phyloP scores from a whole-genome alignment of 2,113 vertebrate genomes.

The Tachuris rubrigastra region DNA sequence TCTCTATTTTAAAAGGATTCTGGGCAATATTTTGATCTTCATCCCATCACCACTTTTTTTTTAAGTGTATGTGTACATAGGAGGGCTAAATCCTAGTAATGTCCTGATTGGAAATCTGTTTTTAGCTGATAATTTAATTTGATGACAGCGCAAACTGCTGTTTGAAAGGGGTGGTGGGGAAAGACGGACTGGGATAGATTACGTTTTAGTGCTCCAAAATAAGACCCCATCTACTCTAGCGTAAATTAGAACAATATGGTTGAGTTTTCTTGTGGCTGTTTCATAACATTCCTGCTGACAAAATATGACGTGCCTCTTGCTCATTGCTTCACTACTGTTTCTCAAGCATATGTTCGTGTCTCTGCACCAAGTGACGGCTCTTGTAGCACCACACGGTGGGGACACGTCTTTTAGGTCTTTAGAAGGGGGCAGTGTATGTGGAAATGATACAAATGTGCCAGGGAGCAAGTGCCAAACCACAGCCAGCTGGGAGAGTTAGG shows the following conservation, averaged over 20 bases:
- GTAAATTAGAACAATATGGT: slow-evolving; percentile 34
- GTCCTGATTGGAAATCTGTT: slow-evolving; percentile 28
- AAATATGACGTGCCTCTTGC: slow-evolving; percentile 2
- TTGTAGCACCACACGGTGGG: background rate
- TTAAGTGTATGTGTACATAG: background rate
- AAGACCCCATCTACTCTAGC: background rate
- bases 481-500: background rate
- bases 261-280: slow-evolving; percentile 41
- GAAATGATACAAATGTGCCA: background rate
- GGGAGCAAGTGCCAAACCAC: background rate
- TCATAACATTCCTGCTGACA: slow-evolving; percentile 20
- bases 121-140: slow-evolving; percentile 11
- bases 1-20: background rate
- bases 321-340: slow-evolving; percentile 27
- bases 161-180: background rate
- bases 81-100: background rate
- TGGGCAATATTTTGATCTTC: background rate
- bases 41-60: slow-evolving; percentile 1
- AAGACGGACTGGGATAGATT: background rate
- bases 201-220: background rate
- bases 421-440: fast-evolving
- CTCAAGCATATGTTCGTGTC: background rate
- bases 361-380: background rate
- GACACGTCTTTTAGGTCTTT: background rate
- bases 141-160: background rate